Conservation (phyloP, 2,113 vertebrate species). For the Misgurnus anguillicaudatus region DNA sequence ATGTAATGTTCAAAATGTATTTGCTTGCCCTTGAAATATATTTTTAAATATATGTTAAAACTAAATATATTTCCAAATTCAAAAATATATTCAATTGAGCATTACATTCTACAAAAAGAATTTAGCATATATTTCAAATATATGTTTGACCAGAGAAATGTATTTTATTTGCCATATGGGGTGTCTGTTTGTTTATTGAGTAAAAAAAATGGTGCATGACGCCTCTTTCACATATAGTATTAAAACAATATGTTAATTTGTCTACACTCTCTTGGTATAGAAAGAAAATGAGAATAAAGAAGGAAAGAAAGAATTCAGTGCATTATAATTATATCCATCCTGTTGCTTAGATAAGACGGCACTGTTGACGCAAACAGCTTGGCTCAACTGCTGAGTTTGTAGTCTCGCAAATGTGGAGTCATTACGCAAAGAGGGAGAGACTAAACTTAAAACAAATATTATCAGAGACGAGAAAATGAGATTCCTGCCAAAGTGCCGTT, state of each 20-base stretch:
- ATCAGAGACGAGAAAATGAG: constrained; percentile 57
- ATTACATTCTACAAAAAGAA: no score
- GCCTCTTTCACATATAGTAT: constrained; percentile 18
- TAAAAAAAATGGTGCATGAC: no score
- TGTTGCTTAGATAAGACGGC: constrained; percentile 57
- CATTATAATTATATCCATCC: constrained; percentile 40
- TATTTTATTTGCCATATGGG: not conserved
- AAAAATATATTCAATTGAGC: no score
- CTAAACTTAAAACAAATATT: constrained; percentile 58
- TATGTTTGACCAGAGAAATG: no score
- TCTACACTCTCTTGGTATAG: not conserved
- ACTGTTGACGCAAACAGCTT: constrained; percentile 37
- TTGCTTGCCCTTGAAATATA: no score
- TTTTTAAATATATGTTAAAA: no score
- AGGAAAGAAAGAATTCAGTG: constrained; percentile 32
- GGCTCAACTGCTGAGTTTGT: constrained; percentile 53
- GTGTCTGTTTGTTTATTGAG: not conserved
- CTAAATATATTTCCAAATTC: no score
- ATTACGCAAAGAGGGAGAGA: constrained; percentile 48
- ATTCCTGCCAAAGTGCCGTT: constrained; percentile 55
- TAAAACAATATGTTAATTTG: not conserved
- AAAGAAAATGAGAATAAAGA: constrained; percentile 16
- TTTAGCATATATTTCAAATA: no score
- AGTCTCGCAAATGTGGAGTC: constrained; percentile 59
- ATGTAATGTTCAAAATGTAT: no score